These are phyloP conservation scores for Drosophila erecta DNA, from an alignment of 1,140 invertebrate species.

Conservation along the genomic window DNA sequence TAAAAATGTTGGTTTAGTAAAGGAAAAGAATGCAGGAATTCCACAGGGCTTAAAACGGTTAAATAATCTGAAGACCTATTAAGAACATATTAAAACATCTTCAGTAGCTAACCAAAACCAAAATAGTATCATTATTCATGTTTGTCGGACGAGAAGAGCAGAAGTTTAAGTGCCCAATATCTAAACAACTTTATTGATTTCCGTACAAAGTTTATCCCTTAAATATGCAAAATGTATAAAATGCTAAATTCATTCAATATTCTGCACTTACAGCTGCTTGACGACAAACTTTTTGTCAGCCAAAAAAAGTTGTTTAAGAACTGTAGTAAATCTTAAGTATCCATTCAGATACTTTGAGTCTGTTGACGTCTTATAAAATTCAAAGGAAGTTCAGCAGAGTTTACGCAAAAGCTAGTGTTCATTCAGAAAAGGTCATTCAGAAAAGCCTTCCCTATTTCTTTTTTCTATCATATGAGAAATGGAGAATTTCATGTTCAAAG, in stretches of 20 bases:
- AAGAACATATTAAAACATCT: background rate
- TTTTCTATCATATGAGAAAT: no score
- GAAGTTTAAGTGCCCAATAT: constrained; percentile 1
- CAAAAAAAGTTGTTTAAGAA: constrained; percentile 10
- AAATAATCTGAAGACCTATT: background rate
- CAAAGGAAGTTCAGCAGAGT: no score
- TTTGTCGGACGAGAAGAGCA: background rate
- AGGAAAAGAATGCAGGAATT: constrained; percentile 10
- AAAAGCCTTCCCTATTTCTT: no score
- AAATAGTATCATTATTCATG: background rate
- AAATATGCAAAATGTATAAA: constrained; percentile 6
- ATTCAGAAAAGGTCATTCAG: no score
- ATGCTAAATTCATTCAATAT: constrained; percentile 2
- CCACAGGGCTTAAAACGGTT: constrained; percentile 5
- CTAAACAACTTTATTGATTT: background rate
- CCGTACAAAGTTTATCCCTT: background rate
- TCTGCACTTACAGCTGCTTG: background rate
- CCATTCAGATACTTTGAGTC: constrained; percentile 5
- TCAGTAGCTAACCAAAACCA: background rate
- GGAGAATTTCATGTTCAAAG: no score
- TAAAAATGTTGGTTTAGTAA: constrained; percentile 30
- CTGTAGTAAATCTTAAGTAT: constrained; percentile 11
- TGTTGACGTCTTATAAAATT: background rate
- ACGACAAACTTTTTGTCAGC: constrained; percentile 16
- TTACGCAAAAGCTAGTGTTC: no score